Evolutionary conservation across 2,888 invertebrate species (phyloP).

Genomic region (Hydrotaea diabolus): DNA sequence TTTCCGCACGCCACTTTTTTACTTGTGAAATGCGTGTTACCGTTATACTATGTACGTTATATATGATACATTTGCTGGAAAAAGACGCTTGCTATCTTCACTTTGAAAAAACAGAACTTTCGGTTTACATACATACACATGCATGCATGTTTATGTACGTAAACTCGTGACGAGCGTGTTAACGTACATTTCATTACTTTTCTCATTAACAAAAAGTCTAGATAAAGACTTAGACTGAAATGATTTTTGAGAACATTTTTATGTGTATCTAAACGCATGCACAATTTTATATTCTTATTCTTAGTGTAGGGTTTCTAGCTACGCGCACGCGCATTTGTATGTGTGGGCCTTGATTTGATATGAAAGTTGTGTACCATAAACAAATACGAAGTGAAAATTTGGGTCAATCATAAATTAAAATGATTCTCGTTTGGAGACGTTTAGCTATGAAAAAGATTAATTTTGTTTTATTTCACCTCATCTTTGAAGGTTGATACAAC

Average conservation of each 20-base stretch:
- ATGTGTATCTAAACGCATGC: not conserved
- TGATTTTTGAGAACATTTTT: not conserved
- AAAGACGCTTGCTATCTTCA: not conserved
- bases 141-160: not conserved
- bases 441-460: not conserved
- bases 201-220: not conserved
- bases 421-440: constrained; percentile 24
- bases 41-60: not conserved
- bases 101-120: not conserved
- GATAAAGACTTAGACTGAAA: not conserved
- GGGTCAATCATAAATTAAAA: constrained; percentile 60
- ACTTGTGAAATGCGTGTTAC: not conserved
- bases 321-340: not conserved
- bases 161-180: constrained; percentile 34
- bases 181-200: not conserved
- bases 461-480: constrained; percentile 22
- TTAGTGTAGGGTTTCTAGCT: not conserved
- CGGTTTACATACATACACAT: not conserved
- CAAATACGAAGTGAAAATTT: constrained; percentile 30
- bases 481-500: not conserved
- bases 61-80: not conserved
- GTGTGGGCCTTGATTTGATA: not conserved
- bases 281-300: not conserved
- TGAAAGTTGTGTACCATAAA: constrained; percentile 27
- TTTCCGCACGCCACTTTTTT: not conserved